Evolutionary conservation across 53 echinoderm and acorn worm species (phyloP), one percentile per base, ranked within the genome.

Genomic region (Stichopus horrens): DNA sequence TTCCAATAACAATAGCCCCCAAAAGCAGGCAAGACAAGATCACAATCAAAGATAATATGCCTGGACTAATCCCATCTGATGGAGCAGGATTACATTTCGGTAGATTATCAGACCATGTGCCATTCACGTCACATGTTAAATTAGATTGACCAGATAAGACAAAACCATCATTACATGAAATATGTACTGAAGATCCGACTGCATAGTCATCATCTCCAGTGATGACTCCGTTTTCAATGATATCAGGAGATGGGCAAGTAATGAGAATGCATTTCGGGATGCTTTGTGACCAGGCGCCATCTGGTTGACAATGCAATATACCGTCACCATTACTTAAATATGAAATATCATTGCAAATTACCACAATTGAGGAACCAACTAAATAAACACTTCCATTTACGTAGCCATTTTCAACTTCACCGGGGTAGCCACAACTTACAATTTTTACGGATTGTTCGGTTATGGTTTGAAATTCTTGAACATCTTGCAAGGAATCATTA

Each of bases 361-460:
- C 71, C 71, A 71, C 71, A 13, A 71, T 20, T 7, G 71, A 13
- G 7, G 22, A 79, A n/a, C 79, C 79, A 37, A 79, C 79, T 5
- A 79, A 18, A 14, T 54, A 79, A 56, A 79, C 16, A 20, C 79
- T 56, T 55, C 56, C 20, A 79, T 20, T 20, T 18, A 55, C 54
- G 56, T 56, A 55, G 4, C 88, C 93, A n/a, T 91, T 91, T 52
- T 91, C 80, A 53, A 88, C 88, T n/a, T 52, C 54, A 11, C 88
- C 90, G 21, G 85, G 93, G 54, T 76, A 93, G 11, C 93, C 93
- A 88, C 93, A 93, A 20, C 88, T 93, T 13, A 90, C 73, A 52
- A 91, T 82, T 88, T 90, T 93, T 11, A 93, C 77, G 7, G 82
- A 88, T 9, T 55, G 67, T 54, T 88, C 83, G 83, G 79, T 87